Evolutionary conservation across 2,888 invertebrate species (phyloP), one percentile per base, ranked within the genome.

Genomic region (Linnaemya vulpina): DNA sequence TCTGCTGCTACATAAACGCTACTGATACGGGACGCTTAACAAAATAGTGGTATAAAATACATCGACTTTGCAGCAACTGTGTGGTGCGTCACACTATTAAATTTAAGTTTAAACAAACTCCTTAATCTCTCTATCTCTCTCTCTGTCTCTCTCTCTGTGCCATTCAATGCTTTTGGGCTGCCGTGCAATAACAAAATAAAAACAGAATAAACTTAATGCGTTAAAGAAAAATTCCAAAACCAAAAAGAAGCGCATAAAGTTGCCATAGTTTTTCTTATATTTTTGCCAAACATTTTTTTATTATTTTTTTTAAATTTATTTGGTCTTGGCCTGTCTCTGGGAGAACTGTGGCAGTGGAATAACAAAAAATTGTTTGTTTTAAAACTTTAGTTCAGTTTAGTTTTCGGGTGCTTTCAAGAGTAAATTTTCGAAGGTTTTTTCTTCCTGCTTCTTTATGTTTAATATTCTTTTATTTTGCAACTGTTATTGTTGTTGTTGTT

Each of bases 321-420:
- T 75, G 25, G 11, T 30, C 30, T 25, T 53, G 17, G 35, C 30
- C 75, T 35, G 43, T 76, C 65, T 55, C 11, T 65, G 15, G 15
- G 30, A 46, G 40, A 76, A 67, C 35, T 55, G 17, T 22, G 55
- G 46, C 53, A 25, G 43, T 30, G 43, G 51, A 43, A 78, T 35
- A n/a, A 53, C 49, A 22, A 78, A 77, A 55, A 62, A 58, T 38
- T 35, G 2, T 70, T 80, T 73, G 58, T 71, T 71, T 78, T 71
- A n/a, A 49, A 30, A 40, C 49, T 70, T 68, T 70, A 15, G 49
- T 67, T 76, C 3, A 53, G 38, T 63, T 76, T 13, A 49, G 67
- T 68, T 51, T 58, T 74, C 38, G 49, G 15, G 15, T 60, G 46
- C 60, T 68, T 68, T 22, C 38, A n/a, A 68, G 25, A 78, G 79